These are phyloP conservation scores for Carlito syrichta DNA, from an alignment of 2,113 vertebrate genomes.

Conservation along the genomic window DNA sequence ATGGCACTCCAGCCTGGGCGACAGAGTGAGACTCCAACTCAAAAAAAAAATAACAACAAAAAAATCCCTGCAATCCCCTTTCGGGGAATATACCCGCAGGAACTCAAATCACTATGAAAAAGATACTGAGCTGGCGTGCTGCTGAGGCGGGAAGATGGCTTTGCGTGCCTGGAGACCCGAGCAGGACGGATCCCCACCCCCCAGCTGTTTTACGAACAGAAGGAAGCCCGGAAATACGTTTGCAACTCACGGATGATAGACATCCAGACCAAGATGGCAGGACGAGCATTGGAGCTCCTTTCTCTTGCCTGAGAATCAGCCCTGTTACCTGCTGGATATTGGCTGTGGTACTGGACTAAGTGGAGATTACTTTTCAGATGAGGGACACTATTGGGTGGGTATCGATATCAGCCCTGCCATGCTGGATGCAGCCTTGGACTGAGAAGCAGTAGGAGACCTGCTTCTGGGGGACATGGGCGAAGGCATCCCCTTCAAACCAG, in stretches of 20 bases:
- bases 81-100: no score
- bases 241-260: constrained; percentile 96
- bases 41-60: no score
- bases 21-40: no score
- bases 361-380: constrained; percentile 91
- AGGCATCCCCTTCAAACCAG: constrained; percentile 92
- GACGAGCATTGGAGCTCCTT: constrained; percentile 93
- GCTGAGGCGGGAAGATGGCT: background rate
- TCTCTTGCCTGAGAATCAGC: constrained; percentile 86
- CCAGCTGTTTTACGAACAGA: background rate
- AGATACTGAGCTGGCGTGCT: no score
- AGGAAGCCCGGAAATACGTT: background rate
- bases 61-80: no score
- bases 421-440: constrained; percentile 93
- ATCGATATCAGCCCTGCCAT: constrained; percentile 96
- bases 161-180: accelerated
- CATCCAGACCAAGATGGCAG: constrained; percentile 95
- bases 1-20: no score
- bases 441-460: constrained; percentile 94
- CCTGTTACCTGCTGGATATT: constrained; percentile 92
- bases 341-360: constrained; percentile 97
- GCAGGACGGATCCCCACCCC: background rate
- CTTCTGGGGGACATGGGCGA: constrained; percentile 93
- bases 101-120: no score
- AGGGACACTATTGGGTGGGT: constrained; percentile 95